phyloP scores from a whole-genome alignment of 2,113 vertebrate genomes.

The Cygnus atratus region DNA sequence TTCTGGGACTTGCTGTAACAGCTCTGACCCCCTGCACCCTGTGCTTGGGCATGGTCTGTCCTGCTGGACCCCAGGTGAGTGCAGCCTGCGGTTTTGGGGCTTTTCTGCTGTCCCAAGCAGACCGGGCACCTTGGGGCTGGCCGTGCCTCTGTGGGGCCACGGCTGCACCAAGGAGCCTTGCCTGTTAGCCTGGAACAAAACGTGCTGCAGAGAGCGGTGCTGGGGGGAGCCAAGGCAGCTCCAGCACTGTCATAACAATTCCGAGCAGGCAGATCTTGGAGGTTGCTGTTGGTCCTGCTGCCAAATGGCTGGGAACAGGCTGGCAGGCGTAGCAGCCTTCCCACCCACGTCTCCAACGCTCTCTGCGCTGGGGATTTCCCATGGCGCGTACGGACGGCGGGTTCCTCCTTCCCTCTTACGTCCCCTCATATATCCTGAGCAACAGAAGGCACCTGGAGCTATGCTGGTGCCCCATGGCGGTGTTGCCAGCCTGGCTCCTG shows the following conservation, averaged over 20 bases:
- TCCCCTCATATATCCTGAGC: neutral
- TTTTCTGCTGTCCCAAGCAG: neutral
- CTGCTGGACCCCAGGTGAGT: neutral
- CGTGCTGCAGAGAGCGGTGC: neutral
- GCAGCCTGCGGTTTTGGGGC: neutral
- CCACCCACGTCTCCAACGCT: neutral
- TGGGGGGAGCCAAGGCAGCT: neutral
- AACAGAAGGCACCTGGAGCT: neutral
- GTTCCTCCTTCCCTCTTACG: neutral
- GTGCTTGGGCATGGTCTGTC: rapidly evolving
- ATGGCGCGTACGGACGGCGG: rapidly evolving
- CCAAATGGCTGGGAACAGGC: neutral
- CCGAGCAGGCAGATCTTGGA: neutral
- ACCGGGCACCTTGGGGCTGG: neutral
- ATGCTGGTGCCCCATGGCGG: neutral
- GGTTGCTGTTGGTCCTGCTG: neutral
- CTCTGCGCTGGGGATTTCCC: neutral
- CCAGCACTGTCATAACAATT: neutral
- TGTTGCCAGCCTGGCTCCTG: neutral
- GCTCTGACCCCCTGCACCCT: neutral
- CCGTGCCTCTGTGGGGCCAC: neutral
- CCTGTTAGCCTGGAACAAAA: too few relatives aligned
- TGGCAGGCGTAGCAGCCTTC: neutral
- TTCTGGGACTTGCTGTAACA: neutral
- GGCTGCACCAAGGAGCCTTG: neutral